Conservation (phyloP, 2,888 invertebrate species). For the Nemotelus nigrinus region DNA sequence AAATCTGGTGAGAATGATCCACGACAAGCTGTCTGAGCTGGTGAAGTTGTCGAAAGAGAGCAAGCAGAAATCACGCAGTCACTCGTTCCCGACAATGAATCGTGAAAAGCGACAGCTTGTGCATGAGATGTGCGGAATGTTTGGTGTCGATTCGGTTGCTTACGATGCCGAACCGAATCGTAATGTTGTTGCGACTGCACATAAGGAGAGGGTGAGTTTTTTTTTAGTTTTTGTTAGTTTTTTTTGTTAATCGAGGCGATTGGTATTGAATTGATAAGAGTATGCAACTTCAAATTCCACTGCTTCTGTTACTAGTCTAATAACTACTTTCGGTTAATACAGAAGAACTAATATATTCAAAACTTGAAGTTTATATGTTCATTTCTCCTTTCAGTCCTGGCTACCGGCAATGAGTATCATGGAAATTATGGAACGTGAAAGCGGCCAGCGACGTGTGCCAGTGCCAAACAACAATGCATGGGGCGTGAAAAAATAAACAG, state of each 20-base stretch:
- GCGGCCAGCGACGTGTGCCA: constrained; percentile 81
- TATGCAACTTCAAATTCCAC: neutral
- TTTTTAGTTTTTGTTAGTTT: neutral
- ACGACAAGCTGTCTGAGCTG: constrained; percentile 84
- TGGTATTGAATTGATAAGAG: neutral
- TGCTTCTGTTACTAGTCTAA: neutral
- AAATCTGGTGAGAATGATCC: constrained; percentile 81
- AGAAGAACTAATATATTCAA: neutral
- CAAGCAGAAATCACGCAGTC: constrained; percentile 82
- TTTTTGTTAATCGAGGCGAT: neutral
- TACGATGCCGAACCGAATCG: constrained; percentile 96
- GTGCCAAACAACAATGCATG: constrained; percentile 72
- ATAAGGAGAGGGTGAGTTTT: constrained; percentile 74
- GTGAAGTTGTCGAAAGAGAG: constrained; percentile 90
- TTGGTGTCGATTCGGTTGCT: constrained; percentile 92
- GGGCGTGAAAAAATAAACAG: constrained; percentile 60
- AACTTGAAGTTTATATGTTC: neutral
- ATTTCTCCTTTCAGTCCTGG: constrained; percentile 75
- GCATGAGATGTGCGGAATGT: constrained; percentile 94
- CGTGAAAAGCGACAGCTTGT: constrained; percentile 90
- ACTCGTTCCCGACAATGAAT: constrained; percentile 94
- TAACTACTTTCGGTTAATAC: neutral
- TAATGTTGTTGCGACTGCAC: constrained; percentile 93
- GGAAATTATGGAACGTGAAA: constrained; percentile 82
- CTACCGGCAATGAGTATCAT: constrained; percentile 86